Evolutionary conservation across 2,113 vertebrate species (phyloP).

Genomic region (Podilymbus podiceps): DNA sequence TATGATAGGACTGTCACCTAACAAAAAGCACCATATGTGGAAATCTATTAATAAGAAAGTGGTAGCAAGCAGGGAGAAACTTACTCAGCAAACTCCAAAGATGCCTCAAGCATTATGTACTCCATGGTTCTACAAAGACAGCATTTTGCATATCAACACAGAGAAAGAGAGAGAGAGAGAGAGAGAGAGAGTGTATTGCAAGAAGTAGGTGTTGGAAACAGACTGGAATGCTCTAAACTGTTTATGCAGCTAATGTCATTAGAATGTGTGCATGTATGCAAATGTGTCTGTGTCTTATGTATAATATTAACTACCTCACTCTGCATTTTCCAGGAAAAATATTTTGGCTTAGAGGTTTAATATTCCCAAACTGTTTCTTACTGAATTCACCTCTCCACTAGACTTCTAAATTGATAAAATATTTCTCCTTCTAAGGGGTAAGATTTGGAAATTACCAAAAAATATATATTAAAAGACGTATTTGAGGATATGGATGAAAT

Average conservation of each 20-base stretch:
- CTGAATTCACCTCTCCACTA: not conserved
- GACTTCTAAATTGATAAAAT: not conserved
- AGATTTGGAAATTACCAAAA: conserved; percentile 16
- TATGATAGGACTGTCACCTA: not conserved
- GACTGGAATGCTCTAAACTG: conserved; percentile 38
- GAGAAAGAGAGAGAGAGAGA: not conserved
- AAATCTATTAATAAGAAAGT: not conserved
- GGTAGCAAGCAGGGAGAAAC: not conserved
- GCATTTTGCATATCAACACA: not conserved
- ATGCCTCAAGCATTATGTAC: not conserved
- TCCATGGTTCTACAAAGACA: not conserved
- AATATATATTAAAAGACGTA: not conserved
- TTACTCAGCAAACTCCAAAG: not conserved
- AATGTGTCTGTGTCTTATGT: not conserved
- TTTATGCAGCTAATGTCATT: not conserved
- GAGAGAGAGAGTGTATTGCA: not conserved
- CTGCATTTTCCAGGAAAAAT: conserved; percentile 29
- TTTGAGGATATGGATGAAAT: not conserved
- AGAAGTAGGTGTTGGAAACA: not conserved
- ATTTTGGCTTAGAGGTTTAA: conserved; percentile 22
- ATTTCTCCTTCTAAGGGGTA: not conserved
- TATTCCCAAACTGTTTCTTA: conserved; percentile 16
- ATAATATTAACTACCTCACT: conserved; percentile 74
- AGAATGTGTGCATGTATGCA: not conserved
- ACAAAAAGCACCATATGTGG: not conserved